phyloP scores from a whole-genome alignment of 2,888 invertebrate genomes.

The Spisula solida region DNA sequence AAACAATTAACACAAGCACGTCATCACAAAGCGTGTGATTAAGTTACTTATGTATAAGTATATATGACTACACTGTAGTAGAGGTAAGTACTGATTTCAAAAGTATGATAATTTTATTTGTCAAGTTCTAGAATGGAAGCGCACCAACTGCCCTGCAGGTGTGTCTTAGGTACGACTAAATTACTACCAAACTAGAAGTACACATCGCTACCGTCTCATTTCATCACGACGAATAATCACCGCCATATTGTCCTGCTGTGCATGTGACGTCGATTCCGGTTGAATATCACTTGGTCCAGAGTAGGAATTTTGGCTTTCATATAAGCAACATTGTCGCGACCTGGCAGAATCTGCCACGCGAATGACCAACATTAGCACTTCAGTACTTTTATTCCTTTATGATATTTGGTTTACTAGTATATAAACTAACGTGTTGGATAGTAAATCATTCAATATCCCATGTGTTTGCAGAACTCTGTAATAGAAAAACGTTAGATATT shows the following conservation, averaged over 20 bases:
- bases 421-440: neutral
- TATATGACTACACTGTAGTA: too few species aligned
- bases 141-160: too few species aligned
- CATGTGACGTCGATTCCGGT: neutral
- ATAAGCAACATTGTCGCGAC: neutral
- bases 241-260: neutral
- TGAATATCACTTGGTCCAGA: neutral
- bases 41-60: too few species aligned
- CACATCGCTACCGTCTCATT: neutral
- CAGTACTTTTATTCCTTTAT: neutral
- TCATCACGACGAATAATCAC: neutral
- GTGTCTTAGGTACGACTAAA: neutral
- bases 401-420: neutral
- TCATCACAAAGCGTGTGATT: too few species aligned
- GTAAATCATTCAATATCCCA: slow-evolving; percentile 54
- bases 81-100: too few species aligned
- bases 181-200: neutral
- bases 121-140: too few species aligned
- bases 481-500: slow-evolving; percentile 17
- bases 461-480: slow-evolving; percentile 66
- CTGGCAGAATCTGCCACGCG: neutral
- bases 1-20: too few species aligned
- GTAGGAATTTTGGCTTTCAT: neutral
- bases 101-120: too few species aligned
- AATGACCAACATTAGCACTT: neutral